Evolutionary conservation across 2,113 vertebrate genomes (phyloP), one percentile per base, ranked within the genome.

Genomic region (Mesitornis unicolor): DNA sequence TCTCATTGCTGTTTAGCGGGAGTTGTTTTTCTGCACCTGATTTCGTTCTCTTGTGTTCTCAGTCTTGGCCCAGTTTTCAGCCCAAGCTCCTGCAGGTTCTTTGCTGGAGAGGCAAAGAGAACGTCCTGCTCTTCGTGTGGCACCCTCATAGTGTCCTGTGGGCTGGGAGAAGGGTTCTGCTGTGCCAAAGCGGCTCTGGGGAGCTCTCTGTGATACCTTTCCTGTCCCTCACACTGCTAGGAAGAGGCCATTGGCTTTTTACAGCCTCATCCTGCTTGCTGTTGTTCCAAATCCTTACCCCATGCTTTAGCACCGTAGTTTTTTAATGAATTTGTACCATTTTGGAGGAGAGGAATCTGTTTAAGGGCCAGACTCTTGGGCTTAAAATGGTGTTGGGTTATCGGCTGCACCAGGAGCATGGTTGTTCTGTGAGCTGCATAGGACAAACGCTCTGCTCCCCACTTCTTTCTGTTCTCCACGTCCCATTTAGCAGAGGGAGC

Each of bases 401-500:
- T 95, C 92, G 57, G 48, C 70, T 87, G 24, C 54, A 65, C 74
- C 74, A 64, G 70, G 43, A 91, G 63, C 56, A 36, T 69, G 80
- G 81, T 71, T 92, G 87, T 84, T 96, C 89, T 93, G 80, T 90
- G 63, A 92, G 81, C 65, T 78, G 2, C 40, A 15, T 60, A 68
- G 90, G 88, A 86, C 83, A 92, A 86, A 71, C 73, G 48, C 68
- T 84, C 40, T 24, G 35, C 86, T 95, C 89, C 71, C 90, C 93
- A 45, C 75, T 93, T 73, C 89, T 65, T 94, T 94, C 77, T 88
- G 60, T 87, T 95, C 83, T 86, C 88, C 57, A 48, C 26, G 17
- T 92, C 95, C 88, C 88, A 56, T 95, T 93, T 86, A 96, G 86
- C 94, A 93, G 90, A 87, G 81, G 69, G 90, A 96, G 95, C 17